Evolutionary conservation across 2,797 vertebrate species (phyloP).

Genomic region (Craterocephalus amniculus): DNA sequence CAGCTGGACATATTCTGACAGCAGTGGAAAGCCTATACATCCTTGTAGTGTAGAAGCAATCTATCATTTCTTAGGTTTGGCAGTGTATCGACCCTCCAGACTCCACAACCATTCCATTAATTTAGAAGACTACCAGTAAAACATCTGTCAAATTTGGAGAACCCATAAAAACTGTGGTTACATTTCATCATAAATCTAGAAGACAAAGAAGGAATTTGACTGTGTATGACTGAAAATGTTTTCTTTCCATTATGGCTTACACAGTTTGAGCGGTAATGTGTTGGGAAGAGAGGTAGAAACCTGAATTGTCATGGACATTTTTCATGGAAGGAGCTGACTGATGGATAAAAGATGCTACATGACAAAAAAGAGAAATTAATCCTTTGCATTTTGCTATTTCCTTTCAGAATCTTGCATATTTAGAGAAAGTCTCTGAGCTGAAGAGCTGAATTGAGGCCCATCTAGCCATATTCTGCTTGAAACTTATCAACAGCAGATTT

Average conservation of each 20-base stretch:
- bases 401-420: constrained; percentile 25
- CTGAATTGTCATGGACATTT: constrained; percentile 40
- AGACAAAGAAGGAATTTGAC: constrained; percentile 50
- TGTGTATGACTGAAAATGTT: constrained; percentile 31
- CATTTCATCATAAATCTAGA: constrained; percentile 56
- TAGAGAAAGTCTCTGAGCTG: constrained; percentile 3
- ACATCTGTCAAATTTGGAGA: constrained; percentile 57
- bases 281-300: constrained; percentile 25
- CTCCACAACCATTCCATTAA: constrained; percentile 61
- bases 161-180: constrained; percentile 37
- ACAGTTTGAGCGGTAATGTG: constrained; percentile 44
- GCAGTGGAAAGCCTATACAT: constrained; percentile 56
- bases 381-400: constrained; percentile 4
- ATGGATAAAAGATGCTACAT: constrained; percentile 44
- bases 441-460: background rate
- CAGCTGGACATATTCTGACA: constrained; percentile 51
- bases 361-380: constrained; percentile 7
- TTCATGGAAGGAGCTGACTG: constrained; percentile 32
- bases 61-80: constrained; percentile 59
- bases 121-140: constrained; percentile 54
- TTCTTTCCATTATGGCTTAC: constrained; percentile 34
- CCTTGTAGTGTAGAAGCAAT: constrained; percentile 51
- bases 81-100: constrained; percentile 40
- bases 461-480: background rate
- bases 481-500: background rate